Evolutionary conservation across 1,140 invertebrate species (phyloP).

Genomic region (Myzus persicae): DNA sequence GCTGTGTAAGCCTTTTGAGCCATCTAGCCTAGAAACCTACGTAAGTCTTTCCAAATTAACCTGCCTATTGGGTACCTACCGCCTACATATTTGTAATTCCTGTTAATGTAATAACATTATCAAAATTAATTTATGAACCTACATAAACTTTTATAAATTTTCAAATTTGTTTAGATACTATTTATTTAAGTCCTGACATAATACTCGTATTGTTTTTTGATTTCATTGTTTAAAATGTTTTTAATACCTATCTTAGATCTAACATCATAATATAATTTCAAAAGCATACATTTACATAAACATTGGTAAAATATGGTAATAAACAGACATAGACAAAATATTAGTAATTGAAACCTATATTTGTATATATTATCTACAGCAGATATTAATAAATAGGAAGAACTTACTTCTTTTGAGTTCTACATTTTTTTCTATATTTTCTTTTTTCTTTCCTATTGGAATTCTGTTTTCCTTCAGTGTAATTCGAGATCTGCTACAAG

Average conservation of each 20-base stretch:
- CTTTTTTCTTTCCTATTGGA: constrained; percentile 45
- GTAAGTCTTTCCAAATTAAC: no score
- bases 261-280: neutral
- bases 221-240: neutral
- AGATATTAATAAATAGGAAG: neutral
- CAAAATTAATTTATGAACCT: no score
- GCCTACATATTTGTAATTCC: no score
- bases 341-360: neutral
- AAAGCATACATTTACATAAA: neutral
- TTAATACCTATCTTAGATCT: no score
- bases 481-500: neutral
- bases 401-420: constrained; percentile 21
- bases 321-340: neutral
- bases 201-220: no score
- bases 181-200: no score
- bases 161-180: no score
- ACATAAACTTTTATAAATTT: no score
- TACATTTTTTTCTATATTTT: neutral
- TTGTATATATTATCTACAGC: neutral
- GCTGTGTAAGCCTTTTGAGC: no score
- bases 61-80: no score
- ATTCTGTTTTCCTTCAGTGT: constrained; percentile 42
- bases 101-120: no score
- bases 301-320: neutral
- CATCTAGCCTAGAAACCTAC: no score